Conservation (phyloP, 2,113 vertebrate genomes). For the Nycticebus coucang region DNA sequence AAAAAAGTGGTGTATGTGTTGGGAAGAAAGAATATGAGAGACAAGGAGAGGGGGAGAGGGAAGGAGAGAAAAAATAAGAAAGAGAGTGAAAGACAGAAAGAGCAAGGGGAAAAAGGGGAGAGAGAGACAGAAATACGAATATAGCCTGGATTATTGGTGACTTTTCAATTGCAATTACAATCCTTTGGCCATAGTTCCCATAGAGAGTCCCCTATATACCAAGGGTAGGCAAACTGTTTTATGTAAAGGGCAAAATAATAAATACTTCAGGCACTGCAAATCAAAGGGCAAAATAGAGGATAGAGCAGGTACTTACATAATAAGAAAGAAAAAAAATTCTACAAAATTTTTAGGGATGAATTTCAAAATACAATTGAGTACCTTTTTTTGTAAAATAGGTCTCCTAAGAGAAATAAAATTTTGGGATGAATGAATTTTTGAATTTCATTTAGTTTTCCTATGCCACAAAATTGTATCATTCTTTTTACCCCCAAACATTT, state of each 20-base stretch:
- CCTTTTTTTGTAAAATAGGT: neutral
- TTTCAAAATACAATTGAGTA: neutral
- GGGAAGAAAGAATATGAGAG: neutral
- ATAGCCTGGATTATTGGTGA: neutral
- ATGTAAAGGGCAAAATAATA: neutral
- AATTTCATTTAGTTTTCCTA: conserved; percentile 1
- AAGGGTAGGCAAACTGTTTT: neutral
- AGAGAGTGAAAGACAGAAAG: neutral
- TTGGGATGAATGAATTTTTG: neutral
- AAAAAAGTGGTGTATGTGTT: neutral
- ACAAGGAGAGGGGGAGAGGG: neutral
- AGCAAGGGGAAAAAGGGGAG: neutral
- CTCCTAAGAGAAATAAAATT: neutral
- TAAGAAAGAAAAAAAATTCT: neutral
- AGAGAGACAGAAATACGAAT: neutral
- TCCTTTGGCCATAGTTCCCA: neutral
- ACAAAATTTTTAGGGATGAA: neutral
- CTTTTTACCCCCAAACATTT: neutral
- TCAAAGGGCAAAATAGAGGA: neutral
- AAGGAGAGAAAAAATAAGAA: neutral
- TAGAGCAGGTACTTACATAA: neutral
- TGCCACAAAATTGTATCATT: neutral
- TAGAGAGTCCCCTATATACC: neutral
- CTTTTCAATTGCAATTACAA: neutral
- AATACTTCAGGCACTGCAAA: neutral